A percentile compares a stretch with the other conserved stretches of the same genome.
Conservation (phyloP, 2,888 invertebrate genomes). For the Axea sp. region DNA sequence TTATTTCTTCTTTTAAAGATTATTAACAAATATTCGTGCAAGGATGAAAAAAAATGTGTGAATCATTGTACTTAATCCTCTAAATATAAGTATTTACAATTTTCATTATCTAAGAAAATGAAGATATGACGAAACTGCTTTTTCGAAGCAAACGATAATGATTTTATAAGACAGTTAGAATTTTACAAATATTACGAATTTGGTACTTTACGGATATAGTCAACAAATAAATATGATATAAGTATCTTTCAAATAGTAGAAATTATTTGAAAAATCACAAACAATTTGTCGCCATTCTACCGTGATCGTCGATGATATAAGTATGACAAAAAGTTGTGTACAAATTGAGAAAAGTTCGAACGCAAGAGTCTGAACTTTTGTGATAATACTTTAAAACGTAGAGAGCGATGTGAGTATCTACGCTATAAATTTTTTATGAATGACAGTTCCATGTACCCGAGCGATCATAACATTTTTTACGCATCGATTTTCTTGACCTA, state of each 20-base stretch:
- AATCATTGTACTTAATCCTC: constrained; percentile 29
- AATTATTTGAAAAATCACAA: constrained; percentile 31
- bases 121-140: constrained; percentile 7
- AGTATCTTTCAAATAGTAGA: constrained; percentile 16
- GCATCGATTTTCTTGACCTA: constrained; percentile 1
- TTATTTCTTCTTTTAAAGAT: constrained; percentile 9
- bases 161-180: constrained; percentile 4
- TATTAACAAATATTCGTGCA: constrained; percentile 33
- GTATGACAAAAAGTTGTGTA: constrained; percentile 18
- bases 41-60: constrained; percentile 21
- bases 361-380: constrained; percentile 3
- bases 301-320: constrained; percentile 19
- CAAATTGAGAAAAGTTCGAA: neutral
- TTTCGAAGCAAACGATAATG: constrained; percentile 9
- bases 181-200: constrained; percentile 13
- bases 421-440: constrained; percentile 44
- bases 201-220: constrained; percentile 6
- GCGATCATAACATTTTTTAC: constrained; percentile 19
- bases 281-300: constrained; percentile 52
- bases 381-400: constrained; percentile 62
- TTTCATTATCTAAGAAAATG: constrained; percentile 3
- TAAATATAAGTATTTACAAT: constrained; percentile 43
- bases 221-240: constrained; percentile 47
- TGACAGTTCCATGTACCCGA: constrained; percentile 7
- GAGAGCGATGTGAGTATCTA: constrained; percentile 60